Base-by-base conservation (phyloP, 2,797 vertebrate genomes). In the Prionace glauca region DNA sequence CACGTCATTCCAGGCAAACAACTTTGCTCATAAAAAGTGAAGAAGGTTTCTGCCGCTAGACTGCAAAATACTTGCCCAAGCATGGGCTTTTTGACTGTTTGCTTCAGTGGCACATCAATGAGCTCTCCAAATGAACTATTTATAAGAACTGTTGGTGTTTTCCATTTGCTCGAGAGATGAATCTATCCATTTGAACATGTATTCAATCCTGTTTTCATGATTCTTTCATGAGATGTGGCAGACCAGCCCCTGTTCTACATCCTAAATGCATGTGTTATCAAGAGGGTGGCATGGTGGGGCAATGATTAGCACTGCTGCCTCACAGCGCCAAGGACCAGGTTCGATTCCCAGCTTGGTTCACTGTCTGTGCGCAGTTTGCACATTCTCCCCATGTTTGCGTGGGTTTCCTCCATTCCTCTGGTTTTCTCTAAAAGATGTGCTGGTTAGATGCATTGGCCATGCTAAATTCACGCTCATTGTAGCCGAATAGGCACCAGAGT, bases 151-250 rank as follows among this genome's bases (percentile, higher is more conserved):
- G 90, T 36, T 1, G 0, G 32, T 22, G 20, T 92, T 92, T 22
- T 8, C 20, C 22, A 22, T 10, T 36, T 69, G 41, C 65, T 24
- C 14, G 10, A 16, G 62, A 41, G 90, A 69, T n/a, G 41, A 92
- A 92, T 41, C n/a, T 69, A 92, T 36, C 90, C n/a, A 92, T 92
- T 69, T 92, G 88, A 41, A 92, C 41, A 92, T 92, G 1, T 41
- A 69, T 69, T 69, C 20, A 41, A 69, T 92, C n/a, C 3, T 24
- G 41, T 26, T 3, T 32, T 65, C 16, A 91, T 91, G 88, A 65
- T 92, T 69, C 16, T 69, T 92, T 69, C 62, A 69, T 10, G 65
- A 67, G 62, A 11, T n/a, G 22, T 65, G 36, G n/a, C 62, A 92
- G 65, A 41, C 10, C 29, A 1, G 16, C 14, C 62, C 32, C 36